phyloP scores from a whole-genome alignment of 2,113 vertebrate species.

The Crotalus viridis region DNA sequence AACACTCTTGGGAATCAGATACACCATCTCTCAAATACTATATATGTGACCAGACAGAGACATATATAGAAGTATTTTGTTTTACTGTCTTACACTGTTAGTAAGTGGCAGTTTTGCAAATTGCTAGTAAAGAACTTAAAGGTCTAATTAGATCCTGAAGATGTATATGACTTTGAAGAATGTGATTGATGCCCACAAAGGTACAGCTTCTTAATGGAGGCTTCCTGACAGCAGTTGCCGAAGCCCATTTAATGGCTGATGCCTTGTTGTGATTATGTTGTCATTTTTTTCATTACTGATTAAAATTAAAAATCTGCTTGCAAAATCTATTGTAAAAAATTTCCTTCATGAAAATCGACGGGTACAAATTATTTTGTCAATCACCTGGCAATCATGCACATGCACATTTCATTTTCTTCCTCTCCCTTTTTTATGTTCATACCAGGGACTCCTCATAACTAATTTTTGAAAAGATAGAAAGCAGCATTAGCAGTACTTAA shows the following conservation, averaged over 20 bases:
- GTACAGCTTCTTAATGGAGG: slow-evolving; percentile 85
- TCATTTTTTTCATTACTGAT: slow-evolving; percentile 98
- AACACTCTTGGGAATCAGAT: slow-evolving; percentile 23
- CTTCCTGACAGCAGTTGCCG: slow-evolving; percentile 89
- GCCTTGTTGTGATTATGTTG: slow-evolving; percentile 98
- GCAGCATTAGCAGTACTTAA: slow-evolving; percentile 66
- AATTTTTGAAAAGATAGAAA: slow-evolving; percentile 76
- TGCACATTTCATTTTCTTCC: slow-evolving; percentile 66
- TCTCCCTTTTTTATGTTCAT: slow-evolving; percentile 52
- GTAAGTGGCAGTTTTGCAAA: slow-evolving; percentile 81
- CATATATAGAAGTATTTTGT: slow-evolving; percentile 33
- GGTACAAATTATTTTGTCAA: slow-evolving; percentile 99
- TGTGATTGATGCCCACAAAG: slow-evolving; percentile 94
- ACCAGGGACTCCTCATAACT: slow-evolving; percentile 72
- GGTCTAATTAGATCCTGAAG: slow-evolving; percentile 82
- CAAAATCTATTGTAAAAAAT: slow-evolving; percentile 87
- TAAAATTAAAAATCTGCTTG: slow-evolving; percentile 94
- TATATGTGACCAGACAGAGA: not conserved
- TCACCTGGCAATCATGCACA: slow-evolving; percentile 76
- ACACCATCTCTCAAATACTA: slow-evolving; percentile 31
- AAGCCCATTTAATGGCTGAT: slow-evolving; percentile 91
- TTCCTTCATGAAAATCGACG: slow-evolving; percentile 84
- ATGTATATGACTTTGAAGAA: slow-evolving; percentile 76
- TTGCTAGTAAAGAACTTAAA: slow-evolving; percentile 78
- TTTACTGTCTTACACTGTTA: slow-evolving; percentile 70